Base-by-base conservation (phyloP, 2,113 vertebrate genomes). In the Myotis davidii region DNA sequence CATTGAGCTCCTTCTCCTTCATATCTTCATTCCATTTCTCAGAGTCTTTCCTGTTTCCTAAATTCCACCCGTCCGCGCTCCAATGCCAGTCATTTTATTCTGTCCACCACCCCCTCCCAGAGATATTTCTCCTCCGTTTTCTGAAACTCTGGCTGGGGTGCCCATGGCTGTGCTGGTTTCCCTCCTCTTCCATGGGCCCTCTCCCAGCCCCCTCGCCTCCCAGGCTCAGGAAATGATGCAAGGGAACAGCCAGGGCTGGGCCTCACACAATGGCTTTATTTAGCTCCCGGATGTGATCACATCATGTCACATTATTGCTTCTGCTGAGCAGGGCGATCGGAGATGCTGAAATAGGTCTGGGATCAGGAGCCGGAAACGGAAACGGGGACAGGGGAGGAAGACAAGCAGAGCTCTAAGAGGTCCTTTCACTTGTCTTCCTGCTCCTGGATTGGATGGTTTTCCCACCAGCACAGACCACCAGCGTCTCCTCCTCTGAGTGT, bases 261-360 rank as follows among this genome's bases (percentile, higher is more conserved):
- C 42, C 95, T 90, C 94, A 56, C 69, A 77, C 92, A 73, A 61
- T 42, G 82, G 88, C 65, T 95, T 94, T 96, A 88, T 92, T 90
- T 92, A 95, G 95, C 77, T 67, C 25, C 88, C 3, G 3, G 70
- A 95, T 93, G 94, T 94, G 95, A 72, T 96, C 95, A 94, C 45
- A 84, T 56, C 70, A n/a, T 32, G 84, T 95, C 74, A 50, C 76
- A 69, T 85, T 88, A 23, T 76, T 79, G 78, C 45, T 93, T 96
- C 97, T 34, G 1, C 61, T 76, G 90, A 94, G 45, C 93, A 93
- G 83, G 94, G 18, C 50, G 87, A 90, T 37, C 77, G 76, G 67
- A 83, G 85, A 48, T 76, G 95, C 92, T 85, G 88, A 93, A 94
- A 87, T 12, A 82, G 95, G 54, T 76, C 91, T 94, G 73, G 21